These are phyloP conservation scores for Nowickia ferox DNA, from an alignment of 2,888 invertebrate species.

Conservation along the genomic window DNA sequence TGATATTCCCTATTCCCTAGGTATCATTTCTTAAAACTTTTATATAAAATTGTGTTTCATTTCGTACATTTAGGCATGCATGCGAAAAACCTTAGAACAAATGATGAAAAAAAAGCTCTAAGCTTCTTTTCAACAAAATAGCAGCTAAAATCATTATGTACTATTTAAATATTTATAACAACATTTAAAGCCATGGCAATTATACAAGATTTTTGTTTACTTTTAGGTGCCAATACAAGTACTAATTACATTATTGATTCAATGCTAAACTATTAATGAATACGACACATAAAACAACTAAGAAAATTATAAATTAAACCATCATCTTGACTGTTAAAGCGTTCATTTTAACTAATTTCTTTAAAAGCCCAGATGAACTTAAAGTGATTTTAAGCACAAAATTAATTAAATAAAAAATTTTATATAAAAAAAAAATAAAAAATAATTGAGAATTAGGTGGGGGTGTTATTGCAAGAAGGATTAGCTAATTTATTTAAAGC, in stretches of 20 bases:
- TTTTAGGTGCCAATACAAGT: constrained; percentile 69
- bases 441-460: constrained; percentile 28
- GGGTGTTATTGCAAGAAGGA: constrained; percentile 24
- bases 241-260: constrained; percentile 64
- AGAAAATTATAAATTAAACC: constrained; percentile 6
- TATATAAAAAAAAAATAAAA: background rate
- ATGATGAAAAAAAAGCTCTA: background rate
- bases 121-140: constrained; percentile 17
- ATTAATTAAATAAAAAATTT: background rate
- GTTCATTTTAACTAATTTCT: too few species aligned
- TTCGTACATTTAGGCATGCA: constrained; percentile 27
- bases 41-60: constrained; percentile 55
- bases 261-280: constrained; percentile 66
- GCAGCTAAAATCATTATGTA: background rate
- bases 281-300: constrained; percentile 42
- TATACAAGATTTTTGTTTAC: constrained; percentile 60
- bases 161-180: constrained; percentile 58
- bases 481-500: constrained; percentile 64
- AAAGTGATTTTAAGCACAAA: background rate
- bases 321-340: constrained; percentile 7
- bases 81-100: background rate
- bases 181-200: constrained; percentile 72
- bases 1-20: too few species aligned
- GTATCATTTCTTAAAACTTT: background rate
- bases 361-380: constrained; percentile 2